phyloP scores from a whole-genome alignment of 2,888 invertebrate genomes.

The Eristalinus sepulchralis region DNA sequence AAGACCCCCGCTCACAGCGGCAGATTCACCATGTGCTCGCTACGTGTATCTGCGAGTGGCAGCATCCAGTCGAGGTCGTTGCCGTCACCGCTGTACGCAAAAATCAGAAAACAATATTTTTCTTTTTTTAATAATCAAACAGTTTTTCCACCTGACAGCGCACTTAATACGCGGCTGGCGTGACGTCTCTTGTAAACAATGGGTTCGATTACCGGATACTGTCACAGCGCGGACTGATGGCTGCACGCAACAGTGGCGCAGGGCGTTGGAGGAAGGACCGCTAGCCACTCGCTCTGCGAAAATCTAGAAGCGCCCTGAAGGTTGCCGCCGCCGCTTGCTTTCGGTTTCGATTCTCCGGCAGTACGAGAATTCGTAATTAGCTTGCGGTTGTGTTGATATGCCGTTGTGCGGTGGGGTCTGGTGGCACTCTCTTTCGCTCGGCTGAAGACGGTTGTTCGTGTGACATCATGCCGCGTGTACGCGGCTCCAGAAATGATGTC shows the following conservation, averaged over 20 bases:
- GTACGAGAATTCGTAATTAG: conserved; percentile 54
- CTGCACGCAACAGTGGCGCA: neutral
- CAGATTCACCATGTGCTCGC: conserved; percentile 4
- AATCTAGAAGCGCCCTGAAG: conserved; percentile 49
- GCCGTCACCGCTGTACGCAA: neutral
- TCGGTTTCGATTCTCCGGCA: conserved; percentile 39
- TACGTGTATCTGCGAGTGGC: neutral
- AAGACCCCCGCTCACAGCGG: neutral
- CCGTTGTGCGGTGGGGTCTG: neutral
- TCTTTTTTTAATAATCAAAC: conserved; percentile 28
- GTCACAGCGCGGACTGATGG: neutral
- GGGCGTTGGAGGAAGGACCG: neutral
- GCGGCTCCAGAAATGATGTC: conserved; percentile 56
- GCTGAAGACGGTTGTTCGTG: conserved; percentile 37
- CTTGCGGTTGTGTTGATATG: conserved; percentile 55
- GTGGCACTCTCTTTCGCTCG: conserved; percentile 16
- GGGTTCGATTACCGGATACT: conserved; percentile 26
- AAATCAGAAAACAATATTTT: neutral
- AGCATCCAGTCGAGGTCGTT: conserved; percentile 2
- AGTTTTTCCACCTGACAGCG: conserved; percentile 40
- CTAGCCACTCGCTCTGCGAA: conserved; percentile 10
- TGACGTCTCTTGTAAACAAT: conserved; percentile 16
- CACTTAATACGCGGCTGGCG: neutral
- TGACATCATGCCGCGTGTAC: conserved; percentile 22
- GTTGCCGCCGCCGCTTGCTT: conserved; percentile 55